Conservation (phyloP, 2,888 invertebrate genomes). For the Ornithoptera alexandrae region DNA sequence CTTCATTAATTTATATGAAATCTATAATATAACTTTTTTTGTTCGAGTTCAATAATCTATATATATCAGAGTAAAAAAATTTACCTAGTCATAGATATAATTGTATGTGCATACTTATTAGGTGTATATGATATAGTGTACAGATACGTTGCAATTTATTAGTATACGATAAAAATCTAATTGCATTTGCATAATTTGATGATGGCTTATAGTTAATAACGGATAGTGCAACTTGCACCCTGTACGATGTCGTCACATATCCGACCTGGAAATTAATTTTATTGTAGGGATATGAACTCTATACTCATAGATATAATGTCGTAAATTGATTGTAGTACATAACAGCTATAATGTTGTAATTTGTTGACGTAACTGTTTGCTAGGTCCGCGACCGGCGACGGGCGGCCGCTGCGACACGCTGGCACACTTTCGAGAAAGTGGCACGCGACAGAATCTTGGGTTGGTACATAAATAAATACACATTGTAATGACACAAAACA, state of each 20-base stretch:
- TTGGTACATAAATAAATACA: conserved; percentile 11
- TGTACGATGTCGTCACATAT: conserved; percentile 38
- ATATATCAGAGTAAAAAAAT: too few relatives aligned
- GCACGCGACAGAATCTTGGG: conserved; percentile 13
- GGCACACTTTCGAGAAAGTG: conserved; percentile 48
- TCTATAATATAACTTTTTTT: too few relatives aligned
- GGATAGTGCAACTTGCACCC: conserved; percentile 42
- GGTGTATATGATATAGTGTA: too few relatives aligned
- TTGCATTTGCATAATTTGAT: conserved; percentile 17
- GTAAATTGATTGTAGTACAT: conserved; percentile 31
- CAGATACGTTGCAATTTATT: neutral
- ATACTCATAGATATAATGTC: conserved; percentile 9
- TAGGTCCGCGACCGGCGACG: conserved; percentile 42
- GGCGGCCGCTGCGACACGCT: conserved; percentile 45
- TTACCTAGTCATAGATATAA: too few relatives aligned
- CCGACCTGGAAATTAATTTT: conserved; percentile 40
- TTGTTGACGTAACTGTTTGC: conserved; percentile 50
- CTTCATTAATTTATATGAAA: too few relatives aligned
- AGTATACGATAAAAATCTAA: neutral
- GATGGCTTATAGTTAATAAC: conserved; percentile 9
- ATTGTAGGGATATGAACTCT: conserved; percentile 30
- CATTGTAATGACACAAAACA: conserved; percentile 38
- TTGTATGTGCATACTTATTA: too few relatives aligned
- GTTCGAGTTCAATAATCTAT: too few relatives aligned
- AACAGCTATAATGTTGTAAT: conserved; percentile 49